Conservation (phyloP, 2,797 vertebrate species). For the Enteromius mattozi region DNA sequence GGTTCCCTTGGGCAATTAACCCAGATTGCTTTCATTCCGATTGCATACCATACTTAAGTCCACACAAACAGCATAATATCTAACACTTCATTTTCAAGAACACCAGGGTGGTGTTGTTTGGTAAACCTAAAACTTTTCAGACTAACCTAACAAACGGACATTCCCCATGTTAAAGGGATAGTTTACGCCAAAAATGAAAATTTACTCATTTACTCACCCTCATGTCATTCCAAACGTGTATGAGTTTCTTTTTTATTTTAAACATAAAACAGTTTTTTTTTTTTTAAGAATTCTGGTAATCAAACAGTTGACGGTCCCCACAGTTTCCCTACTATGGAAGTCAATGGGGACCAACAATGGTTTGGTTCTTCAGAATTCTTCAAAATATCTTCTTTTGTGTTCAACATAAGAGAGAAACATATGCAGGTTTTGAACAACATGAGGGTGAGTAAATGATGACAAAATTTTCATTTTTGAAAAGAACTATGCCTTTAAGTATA, state of each 20-base stretch:
- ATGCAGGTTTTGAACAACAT: background rate
- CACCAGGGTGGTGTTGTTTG: background rate
- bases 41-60: constrained; percentile 5
- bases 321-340: too few relatives aligned
- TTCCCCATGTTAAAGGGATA: background rate
- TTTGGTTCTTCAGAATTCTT: background rate
- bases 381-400: background rate
- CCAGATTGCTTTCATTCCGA: constrained; percentile 22
- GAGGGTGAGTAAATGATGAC: background rate
- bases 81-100: background rate
- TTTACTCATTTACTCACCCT: background rate
- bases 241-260: background rate
- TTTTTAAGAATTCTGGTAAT: background rate
- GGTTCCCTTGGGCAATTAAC: background rate
- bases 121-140: background rate
- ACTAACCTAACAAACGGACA: background rate
- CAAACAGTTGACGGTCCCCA: background rate
- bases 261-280: background rate
- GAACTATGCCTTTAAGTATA: background rate
- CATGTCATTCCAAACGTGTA: background rate
- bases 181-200: background rate
- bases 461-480: background rate
- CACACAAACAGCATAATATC: background rate
- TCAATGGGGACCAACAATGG: background rate
- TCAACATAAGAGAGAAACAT: background rate